These are phyloP conservation scores for Chiloscyllium plagiosum DNA, from an alignment of 2,113 vertebrate genomes.

Conservation along the genomic window DNA sequence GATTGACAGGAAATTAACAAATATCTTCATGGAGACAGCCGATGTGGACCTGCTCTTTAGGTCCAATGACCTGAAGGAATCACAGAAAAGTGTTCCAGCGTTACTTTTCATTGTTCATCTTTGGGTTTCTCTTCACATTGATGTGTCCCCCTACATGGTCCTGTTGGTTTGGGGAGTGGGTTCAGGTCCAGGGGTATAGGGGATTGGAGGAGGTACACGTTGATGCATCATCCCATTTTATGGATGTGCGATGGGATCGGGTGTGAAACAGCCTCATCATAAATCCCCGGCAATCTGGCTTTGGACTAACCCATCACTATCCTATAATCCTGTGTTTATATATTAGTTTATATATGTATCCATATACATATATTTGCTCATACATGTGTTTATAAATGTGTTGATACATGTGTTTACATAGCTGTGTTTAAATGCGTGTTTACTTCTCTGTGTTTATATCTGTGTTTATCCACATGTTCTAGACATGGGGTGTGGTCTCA, in stretches of 20 bases:
- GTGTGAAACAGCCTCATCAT: background rate
- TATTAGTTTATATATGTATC: background rate
- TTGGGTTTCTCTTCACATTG: no score
- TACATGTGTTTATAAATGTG: no score
- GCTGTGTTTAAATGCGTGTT: no score
- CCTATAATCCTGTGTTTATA: background rate
- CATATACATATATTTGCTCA: no score
- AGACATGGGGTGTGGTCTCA: no score
- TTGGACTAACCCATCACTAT: background rate
- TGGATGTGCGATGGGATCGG: background rate
- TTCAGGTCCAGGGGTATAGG: no score
- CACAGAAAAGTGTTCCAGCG: background rate
- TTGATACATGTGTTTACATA: no score
- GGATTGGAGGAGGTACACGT: no score
- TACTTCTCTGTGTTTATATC: no score
- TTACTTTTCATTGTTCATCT: background rate
- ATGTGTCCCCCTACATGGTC: no score
- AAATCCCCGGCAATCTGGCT: background rate
- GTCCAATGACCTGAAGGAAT: background rate
- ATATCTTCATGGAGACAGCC: background rate
- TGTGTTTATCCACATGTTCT: no score
- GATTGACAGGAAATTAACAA: background rate
- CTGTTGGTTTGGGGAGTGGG: no score
- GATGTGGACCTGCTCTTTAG: background rate
- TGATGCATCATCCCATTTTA: background rate